Percentiles rank a stretch among this genome's conserved stretches.
Conservation (phyloP, 2,113 vertebrate genomes). For the Sceloporus undulatus region DNA sequence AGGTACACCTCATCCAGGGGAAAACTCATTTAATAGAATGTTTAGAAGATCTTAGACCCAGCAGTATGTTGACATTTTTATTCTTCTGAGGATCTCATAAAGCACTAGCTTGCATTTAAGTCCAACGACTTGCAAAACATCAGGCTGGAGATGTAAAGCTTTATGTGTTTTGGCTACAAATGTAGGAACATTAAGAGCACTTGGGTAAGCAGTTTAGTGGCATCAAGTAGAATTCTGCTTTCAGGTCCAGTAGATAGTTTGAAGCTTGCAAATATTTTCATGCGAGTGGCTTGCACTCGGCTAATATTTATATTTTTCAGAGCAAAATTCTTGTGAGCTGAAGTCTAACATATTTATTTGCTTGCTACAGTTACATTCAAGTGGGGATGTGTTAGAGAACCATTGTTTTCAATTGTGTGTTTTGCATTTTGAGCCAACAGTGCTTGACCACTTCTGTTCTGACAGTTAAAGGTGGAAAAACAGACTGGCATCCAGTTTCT, state of each 20-base stretch:
- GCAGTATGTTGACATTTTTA: not conserved
- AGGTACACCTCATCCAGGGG: not conserved
- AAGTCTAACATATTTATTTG: not conserved
- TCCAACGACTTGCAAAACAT: not conserved
- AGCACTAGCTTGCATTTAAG: not conserved
- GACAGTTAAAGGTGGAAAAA: not conserved
- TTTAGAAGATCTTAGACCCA: fast-evolving
- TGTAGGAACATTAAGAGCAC: not conserved
- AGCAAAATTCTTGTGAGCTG: not conserved
- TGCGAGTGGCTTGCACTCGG: not conserved
- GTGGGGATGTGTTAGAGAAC: not conserved
- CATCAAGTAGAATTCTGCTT: constrained; percentile 24
- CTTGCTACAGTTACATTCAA: not conserved
- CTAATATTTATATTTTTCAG: not conserved
- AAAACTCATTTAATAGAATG: not conserved
- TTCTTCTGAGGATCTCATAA: not conserved
- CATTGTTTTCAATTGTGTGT: not conserved
- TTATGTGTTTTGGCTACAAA: not conserved
- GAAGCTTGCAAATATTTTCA: not conserved
- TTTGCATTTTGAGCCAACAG: not conserved
- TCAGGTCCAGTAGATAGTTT: not conserved
- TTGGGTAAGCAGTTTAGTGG: not conserved
- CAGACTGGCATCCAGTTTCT: not conserved
- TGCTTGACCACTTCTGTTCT: not conserved
- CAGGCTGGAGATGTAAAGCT: not conserved